Evolutionary conservation across 2,888 invertebrate genomes (phyloP).

Genomic region (Epistrophe grossulariae): DNA sequence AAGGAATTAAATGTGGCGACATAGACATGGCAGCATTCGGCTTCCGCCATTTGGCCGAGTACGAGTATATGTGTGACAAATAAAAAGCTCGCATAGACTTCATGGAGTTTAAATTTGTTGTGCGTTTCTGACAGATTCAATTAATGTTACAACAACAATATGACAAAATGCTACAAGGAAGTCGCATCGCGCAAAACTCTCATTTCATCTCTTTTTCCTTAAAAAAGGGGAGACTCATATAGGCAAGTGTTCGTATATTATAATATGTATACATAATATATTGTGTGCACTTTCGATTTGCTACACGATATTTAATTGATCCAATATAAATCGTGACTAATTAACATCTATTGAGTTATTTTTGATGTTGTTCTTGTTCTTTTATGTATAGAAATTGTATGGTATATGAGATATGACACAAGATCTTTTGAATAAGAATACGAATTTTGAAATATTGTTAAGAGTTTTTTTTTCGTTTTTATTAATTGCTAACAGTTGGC

Average conservation of each 20-base stretch:
- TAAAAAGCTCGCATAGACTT: conserved; percentile 72
- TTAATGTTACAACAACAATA: conserved; percentile 76
- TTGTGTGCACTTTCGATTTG: conserved; percentile 67
- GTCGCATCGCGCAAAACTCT: conserved; percentile 49
- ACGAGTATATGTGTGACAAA: conserved; percentile 46
- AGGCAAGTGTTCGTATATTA: neutral
- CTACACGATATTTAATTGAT: conserved; percentile 73
- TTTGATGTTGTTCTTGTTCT: conserved; percentile 44
- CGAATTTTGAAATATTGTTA: conserved; percentile 62
- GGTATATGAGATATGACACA: conserved; percentile 20
- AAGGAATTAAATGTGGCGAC: conserved; percentile 73
- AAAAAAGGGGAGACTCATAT: conserved; percentile 4
- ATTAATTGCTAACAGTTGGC: conserved; percentile 67
- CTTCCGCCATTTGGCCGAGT: conserved; percentile 65
- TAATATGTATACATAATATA: neutral
- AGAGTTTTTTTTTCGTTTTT: conserved; percentile 7
- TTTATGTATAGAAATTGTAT: neutral
- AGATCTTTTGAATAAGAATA: conserved; percentile 44
- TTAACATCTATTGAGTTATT: conserved; percentile 73
- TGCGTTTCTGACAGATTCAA: conserved; percentile 74
- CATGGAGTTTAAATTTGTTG: conserved; percentile 72
- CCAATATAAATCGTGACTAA: conserved; percentile 74
- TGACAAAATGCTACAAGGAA: conserved; percentile 74
- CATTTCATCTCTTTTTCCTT: neutral
- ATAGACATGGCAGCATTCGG: conserved; percentile 71